These are phyloP conservation scores for Mimachlamys varia DNA, from an alignment of 2,888 invertebrate species.

Conservation along the genomic window DNA sequence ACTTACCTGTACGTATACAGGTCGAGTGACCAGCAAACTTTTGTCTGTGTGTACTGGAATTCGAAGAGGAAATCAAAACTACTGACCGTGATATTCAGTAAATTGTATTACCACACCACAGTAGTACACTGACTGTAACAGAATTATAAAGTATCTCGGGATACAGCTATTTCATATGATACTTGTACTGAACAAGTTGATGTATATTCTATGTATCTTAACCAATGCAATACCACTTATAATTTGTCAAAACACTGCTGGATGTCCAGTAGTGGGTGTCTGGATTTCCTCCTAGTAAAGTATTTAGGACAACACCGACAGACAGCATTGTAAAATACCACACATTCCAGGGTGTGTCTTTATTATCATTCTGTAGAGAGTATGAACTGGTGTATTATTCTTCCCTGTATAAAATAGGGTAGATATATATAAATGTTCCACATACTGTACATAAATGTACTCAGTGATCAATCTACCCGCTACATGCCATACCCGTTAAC, in stretches of 20 bases:
- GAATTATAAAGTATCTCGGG: not conserved
- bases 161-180: not conserved
- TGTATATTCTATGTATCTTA: not conserved
- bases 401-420: too few relatives aligned
- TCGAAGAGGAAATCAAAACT: not conserved
- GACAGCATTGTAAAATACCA: slow-evolving; percentile 25
- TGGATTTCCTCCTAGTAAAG: not conserved
- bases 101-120: not conserved
- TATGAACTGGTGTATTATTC: not conserved
- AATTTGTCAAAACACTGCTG: not conserved
- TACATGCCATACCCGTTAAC: too few relatives aligned
- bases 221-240: not conserved
- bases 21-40: not conserved
- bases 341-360: slow-evolving; percentile 25
- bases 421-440: too few relatives aligned
- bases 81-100: not conserved
- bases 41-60: not conserved
- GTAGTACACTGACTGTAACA: not conserved
- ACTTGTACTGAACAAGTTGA: not conserved
- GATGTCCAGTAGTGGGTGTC: not conserved
- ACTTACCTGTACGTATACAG: not conserved
- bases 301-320: slow-evolving; percentile 25
- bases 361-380: not conserved
- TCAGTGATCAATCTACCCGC: too few relatives aligned
- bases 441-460: too few relatives aligned